Evolutionary conservation across 2,797 vertebrate genomes (phyloP).

Genomic region (Myripristis murdjan): DNA sequence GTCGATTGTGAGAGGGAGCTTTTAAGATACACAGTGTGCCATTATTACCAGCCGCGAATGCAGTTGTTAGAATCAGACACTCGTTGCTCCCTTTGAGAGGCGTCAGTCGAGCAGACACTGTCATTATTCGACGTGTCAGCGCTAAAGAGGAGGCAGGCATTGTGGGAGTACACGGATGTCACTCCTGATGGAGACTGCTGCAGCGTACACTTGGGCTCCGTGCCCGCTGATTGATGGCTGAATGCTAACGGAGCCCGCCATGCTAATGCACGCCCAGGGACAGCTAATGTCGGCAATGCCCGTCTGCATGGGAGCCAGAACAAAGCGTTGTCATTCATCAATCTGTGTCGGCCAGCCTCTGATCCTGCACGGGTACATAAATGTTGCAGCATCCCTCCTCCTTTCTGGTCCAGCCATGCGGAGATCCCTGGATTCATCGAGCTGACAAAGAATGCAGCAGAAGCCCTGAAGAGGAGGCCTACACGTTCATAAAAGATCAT

Average conservation of each 20-base stretch:
- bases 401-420: conserved; percentile 43
- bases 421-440: conserved; percentile 40
- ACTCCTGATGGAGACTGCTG: conserved; percentile 35
- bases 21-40: conserved; percentile 12
- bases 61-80: conserved; percentile 42
- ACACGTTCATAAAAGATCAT: conserved; percentile 52
- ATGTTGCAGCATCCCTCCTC: conserved; percentile 60
- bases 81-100: conserved; percentile 44
- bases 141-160: conserved; percentile 55
- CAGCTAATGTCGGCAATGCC: conserved; percentile 49
- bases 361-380: conserved; percentile 56
- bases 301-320: conserved; percentile 46
- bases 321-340: conserved; percentile 77
- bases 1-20: conserved; percentile 29
- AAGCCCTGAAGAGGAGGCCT: too few relatives aligned
- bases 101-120: conserved; percentile 56
- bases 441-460: not conserved
- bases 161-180: conserved; percentile 63
- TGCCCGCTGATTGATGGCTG: conserved; percentile 73
- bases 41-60: conserved; percentile 31
- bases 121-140: conserved; percentile 45
- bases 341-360: conserved; percentile 47
- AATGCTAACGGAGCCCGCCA: conserved; percentile 49
- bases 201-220: conserved; percentile 30
- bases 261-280: conserved; percentile 61